phyloP scores from a whole-genome alignment of 2,113 vertebrate genomes.

The Neodon shergylaensis region DNA sequence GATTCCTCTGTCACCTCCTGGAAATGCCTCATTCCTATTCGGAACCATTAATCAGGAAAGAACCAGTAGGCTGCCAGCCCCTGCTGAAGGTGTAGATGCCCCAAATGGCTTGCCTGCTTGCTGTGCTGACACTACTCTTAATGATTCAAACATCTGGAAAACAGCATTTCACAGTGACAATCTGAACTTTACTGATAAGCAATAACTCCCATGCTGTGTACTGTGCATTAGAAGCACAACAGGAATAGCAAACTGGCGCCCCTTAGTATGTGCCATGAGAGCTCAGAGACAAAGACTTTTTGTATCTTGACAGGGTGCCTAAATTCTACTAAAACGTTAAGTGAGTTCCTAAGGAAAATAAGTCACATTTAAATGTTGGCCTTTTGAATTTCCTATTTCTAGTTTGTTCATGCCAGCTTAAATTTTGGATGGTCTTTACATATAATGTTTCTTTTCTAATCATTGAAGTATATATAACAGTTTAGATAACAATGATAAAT shows the following conservation, averaged over 20 bases:
- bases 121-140: constrained; percentile 60
- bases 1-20: neutral
- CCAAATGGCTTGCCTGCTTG: neutral
- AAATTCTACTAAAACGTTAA: neutral
- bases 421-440: neutral
- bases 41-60: constrained; percentile 48
- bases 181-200: constrained; percentile 45
- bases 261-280: neutral
- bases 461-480: constrained; percentile 6
- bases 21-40: neutral
- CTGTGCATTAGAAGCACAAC: neutral
- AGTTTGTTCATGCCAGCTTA: neutral
- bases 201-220: neutral
- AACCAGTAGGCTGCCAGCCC: constrained; percentile 24
- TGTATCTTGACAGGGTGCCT: neutral
- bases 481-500: neutral
- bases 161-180: constrained; percentile 48
- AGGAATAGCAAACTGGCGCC: neutral
- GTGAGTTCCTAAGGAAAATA: constrained; percentile 9
- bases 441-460: constrained; percentile 15
- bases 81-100: neutral
- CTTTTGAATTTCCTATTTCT: neutral
- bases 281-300: neutral
- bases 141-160: constrained; percentile 64
- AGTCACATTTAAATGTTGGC: neutral